Evolutionary conservation across 2,888 invertebrate genomes (phyloP).

Genomic region (Syrista parreyssii): DNA sequence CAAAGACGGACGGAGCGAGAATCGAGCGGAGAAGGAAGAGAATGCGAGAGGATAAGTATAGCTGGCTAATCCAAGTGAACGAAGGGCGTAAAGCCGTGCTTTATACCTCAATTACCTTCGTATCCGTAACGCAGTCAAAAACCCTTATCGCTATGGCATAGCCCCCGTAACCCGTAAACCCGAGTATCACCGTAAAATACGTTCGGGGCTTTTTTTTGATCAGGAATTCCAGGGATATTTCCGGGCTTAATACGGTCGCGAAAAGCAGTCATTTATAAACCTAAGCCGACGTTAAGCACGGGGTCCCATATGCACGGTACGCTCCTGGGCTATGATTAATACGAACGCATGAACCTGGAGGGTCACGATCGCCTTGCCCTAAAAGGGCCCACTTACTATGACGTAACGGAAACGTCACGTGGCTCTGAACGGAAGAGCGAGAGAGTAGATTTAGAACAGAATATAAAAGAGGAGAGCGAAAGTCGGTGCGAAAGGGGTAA

Average conservation of each 20-base stretch:
- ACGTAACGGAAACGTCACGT: not conserved
- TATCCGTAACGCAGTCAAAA: slow-evolving; percentile 22
- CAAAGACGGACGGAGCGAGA: not conserved
- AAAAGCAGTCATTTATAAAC: slow-evolving; percentile 38
- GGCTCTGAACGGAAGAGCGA: not conserved
- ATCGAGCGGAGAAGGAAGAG: not conserved
- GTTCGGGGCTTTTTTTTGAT: slow-evolving; percentile 15
- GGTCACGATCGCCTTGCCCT: not conserved
- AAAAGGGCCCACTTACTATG: not conserved
- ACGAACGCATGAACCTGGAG: not conserved
- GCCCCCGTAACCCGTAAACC: slow-evolving; percentile 12
- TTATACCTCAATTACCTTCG: slow-evolving; percentile 33
- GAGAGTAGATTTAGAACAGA: not conserved
- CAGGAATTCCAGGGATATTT: slow-evolving; percentile 18
- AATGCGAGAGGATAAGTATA: not conserved
- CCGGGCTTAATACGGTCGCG: slow-evolving; percentile 29
- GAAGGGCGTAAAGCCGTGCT: slow-evolving; percentile 22
- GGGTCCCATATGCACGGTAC: slow-evolving; percentile 36
- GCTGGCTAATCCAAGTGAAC: not conserved
- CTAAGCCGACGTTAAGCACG: slow-evolving; percentile 42
- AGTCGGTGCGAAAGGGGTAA: too few relatives aligned
- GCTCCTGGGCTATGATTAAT: slow-evolving; percentile 37
- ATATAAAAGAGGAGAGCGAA: not conserved
- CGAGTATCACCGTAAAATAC: slow-evolving; percentile 17
- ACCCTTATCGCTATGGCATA: slow-evolving; percentile 7